Evolutionary conservation across 2,797 vertebrate species (phyloP), one percentile per base, ranked within the genome.

Genomic region (Pygocentrus nattereri): DNA sequence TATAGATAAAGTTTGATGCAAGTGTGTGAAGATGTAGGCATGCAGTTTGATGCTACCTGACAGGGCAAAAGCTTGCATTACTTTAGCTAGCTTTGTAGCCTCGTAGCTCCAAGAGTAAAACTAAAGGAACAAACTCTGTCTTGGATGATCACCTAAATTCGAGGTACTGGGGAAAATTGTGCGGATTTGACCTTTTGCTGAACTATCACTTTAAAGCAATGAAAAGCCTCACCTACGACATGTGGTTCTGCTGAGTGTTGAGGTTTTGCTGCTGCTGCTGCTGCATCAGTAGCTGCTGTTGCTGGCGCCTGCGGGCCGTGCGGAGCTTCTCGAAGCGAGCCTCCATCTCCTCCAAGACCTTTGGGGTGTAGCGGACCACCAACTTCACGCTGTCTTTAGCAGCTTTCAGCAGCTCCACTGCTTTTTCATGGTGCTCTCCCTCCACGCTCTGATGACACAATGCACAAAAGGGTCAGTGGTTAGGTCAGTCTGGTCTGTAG

Each of bases 281-380:
- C 90, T 98, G 97, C 87, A 98, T 96, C 87, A 99, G 94, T 86
- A 98, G 70, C 74, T 99, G 98, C 89, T 99, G 98, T 91, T 99
- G 98, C 80, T 99, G 98, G 73, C 98, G 95, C 84, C 98, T 96
- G 54, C 97, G 95, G 56, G 98, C 98, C 4, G 97, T 98, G 76
- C 98, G 93, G 18, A 99, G 95, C 88, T 99, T 99, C 88, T 99
- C 98, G 0, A 99, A 99, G 76, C 98, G 96, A 11, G 98, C 97
- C 87, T 99, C 98, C 98, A 99, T 99, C 91, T 99, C 98, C 91
- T 99, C 98, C 91, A 99, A 92, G 82, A 99, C 98, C 87, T 99
- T 99, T 41, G 98, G 98, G 8, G 98, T 99, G 90, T 99, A 99
- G 89, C 98, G 96, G 0, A 99, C 98, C 90, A 99, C 98, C 86